A percentile compares a stretch with the other conserved stretches of the same genome.
phyloP scores from a whole-genome alignment of 2,113 vertebrate genomes.

The Gorsachius goisagi region DNA sequence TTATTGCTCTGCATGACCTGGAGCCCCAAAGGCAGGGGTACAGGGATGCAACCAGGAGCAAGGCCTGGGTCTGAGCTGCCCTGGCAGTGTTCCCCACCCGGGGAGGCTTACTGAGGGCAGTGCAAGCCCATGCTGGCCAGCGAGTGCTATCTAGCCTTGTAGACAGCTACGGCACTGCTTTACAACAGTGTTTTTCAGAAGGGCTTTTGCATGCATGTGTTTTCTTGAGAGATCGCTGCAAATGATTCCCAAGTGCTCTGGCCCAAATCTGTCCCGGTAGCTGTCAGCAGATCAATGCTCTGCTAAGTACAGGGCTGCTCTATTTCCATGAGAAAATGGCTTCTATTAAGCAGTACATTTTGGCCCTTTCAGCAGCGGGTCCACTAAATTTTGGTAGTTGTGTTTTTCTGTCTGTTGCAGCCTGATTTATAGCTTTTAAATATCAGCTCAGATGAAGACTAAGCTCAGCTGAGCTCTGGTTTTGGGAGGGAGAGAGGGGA shows the following conservation, averaged over 20 bases:
- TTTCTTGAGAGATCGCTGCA: conserved; percentile 33
- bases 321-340: conserved; percentile 48
- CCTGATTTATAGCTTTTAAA: conserved; percentile 22
- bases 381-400: conserved; percentile 17
- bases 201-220: not conserved
- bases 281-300: conserved; percentile 61
- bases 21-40: not conserved
- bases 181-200: not conserved
- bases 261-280: conserved; percentile 49
- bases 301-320: conserved; percentile 26
- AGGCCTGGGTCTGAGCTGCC: not conserved
- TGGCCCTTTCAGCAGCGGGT: not conserved
- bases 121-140: not conserved
- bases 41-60: not conserved
- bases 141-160: not conserved
- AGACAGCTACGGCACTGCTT: not conserved
- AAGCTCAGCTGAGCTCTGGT: not conserved
- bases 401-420: conserved; percentile 19
- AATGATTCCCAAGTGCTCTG: conserved; percentile 57
- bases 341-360: conserved; percentile 38
- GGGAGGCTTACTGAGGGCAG: not conserved
- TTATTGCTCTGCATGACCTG: too few species aligned
- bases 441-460: conserved; percentile 13
- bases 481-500: not conserved
- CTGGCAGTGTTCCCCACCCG: fast-evolving